Evolutionary conservation across 2,797 vertebrate species (phyloP).

Genomic region (Pristis pectinata): DNA sequence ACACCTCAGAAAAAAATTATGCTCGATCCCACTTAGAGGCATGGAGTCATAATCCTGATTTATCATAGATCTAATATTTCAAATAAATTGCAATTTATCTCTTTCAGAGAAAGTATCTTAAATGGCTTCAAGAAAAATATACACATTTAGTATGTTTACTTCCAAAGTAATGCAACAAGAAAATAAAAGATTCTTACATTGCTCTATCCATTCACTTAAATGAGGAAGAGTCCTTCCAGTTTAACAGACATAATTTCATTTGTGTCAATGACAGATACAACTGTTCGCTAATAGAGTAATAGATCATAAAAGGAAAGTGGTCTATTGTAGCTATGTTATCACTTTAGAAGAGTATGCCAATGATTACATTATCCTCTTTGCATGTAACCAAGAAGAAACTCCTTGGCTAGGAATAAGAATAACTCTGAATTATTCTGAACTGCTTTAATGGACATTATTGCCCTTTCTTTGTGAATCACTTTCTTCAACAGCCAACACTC

Average conservation of each 20-base stretch:
- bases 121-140: no score
- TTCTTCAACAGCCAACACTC: neutral
- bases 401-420: neutral
- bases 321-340: neutral
- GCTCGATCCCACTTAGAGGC: neutral
- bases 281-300: neutral
- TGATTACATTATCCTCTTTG: neutral
- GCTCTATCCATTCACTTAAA: neutral
- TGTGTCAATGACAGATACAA: neutral
- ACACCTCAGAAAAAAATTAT: neutral
- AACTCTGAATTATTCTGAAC: neutral
- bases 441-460: neutral
- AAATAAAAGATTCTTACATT: neutral
- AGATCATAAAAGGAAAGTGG: neutral
- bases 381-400: neutral
- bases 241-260: neutral
- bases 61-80: neutral
- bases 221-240: neutral
- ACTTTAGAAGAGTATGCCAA: neutral
- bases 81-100: neutral
- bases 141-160: neutral
- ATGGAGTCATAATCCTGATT: neutral
- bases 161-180: neutral
- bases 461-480: neutral
- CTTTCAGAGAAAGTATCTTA: neutral